A percentile compares a stretch with the other conserved stretches of the same genome.
Conservation (phyloP, 2,888 invertebrate genomes). For the Tenthredo mesomela region DNA sequence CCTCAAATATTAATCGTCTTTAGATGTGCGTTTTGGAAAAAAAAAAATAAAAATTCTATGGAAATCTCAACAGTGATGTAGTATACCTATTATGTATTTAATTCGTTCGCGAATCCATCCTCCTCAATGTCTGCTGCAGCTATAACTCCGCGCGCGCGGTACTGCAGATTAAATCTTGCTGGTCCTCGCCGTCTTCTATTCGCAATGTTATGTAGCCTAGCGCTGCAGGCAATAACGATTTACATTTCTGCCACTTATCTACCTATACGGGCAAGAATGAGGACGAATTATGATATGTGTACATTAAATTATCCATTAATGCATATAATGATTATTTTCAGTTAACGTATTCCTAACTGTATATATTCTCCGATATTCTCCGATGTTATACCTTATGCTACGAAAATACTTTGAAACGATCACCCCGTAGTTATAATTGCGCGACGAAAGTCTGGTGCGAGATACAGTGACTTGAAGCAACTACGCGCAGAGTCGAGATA, state of each 20-base stretch:
- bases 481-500: background rate
- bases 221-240: conserved; percentile 37
- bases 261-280: conserved; percentile 29
- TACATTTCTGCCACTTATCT: background rate
- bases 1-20: no score
- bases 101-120: background rate
- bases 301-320: background rate
- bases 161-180: conserved; percentile 18
- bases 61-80: background rate
- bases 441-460: background rate
- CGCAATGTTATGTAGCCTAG: background rate
- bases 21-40: no score
- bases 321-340: background rate
- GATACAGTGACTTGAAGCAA: background rate
- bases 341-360: background rate
- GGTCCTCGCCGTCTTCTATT: background rate
- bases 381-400: background rate
- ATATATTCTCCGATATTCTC: background rate
- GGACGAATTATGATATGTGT: background rate
- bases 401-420: background rate
- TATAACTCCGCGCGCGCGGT: background rate
- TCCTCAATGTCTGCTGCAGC: background rate
- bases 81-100: background rate
- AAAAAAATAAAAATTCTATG: background rate
- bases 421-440: conserved; percentile 10